These are phyloP conservation scores for Caiman crocodilus DNA, from an alignment of 2,797 vertebrate species.

Conservation along the genomic window DNA sequence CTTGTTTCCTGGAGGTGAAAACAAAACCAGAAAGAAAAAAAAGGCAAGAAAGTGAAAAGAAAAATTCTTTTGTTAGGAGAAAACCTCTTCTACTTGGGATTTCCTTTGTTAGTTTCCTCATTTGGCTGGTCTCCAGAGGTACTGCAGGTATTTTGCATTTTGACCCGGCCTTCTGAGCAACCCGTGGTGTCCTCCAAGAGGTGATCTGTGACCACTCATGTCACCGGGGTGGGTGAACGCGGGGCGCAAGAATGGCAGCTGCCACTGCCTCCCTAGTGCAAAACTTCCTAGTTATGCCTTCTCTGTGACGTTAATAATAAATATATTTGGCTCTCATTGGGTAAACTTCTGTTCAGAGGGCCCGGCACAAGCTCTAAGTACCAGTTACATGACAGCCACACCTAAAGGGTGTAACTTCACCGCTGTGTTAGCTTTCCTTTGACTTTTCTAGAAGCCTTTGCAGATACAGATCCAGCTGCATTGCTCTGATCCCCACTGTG, in stretches of 20 bases:
- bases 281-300: too few relatives aligned
- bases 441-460: too few relatives aligned
- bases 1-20: not conserved
- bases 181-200: not conserved
- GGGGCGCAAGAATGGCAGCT: too few relatives aligned
- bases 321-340: not conserved
- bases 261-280: too few relatives aligned
- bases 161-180: not conserved
- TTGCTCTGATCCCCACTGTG: too few relatives aligned
- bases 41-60: not conserved
- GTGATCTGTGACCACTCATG: not conserved
- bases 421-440: too few relatives aligned
- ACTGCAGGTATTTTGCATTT: too few relatives aligned
- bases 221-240: too few relatives aligned
- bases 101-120: not conserved
- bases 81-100: not conserved
- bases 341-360: not conserved
- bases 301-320: not conserved
- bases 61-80: not conserved
- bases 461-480: too few relatives aligned
- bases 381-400: too few relatives aligned
- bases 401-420: too few relatives aligned
- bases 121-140: not conserved
- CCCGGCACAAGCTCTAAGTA: not conserved
- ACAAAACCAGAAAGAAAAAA: not conserved